Conservation (phyloP, 2,888 invertebrate species). For the Phaonia tiefii region DNA sequence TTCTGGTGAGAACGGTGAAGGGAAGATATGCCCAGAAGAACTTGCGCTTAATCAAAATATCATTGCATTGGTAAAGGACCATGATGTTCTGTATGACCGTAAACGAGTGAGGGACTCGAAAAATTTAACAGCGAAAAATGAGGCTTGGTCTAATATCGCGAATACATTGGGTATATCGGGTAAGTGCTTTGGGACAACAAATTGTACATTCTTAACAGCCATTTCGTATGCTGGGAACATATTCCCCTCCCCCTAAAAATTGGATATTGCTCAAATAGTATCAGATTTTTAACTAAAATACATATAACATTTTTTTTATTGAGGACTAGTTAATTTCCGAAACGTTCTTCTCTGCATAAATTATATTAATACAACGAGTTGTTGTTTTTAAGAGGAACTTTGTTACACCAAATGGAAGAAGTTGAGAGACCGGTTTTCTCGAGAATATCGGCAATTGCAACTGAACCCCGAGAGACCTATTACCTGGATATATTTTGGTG, state of each 20-base stretch:
- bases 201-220: neutral
- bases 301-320: too few relatives aligned
- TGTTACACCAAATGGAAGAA: conserved; percentile 77
- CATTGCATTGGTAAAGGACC: conserved; percentile 74
- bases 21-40: conserved; percentile 69
- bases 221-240: too few relatives aligned
- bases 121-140: conserved; percentile 75
- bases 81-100: conserved; percentile 75
- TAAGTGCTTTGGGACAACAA: conserved; percentile 57
- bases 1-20: conserved; percentile 62
- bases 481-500: conserved; percentile 74
- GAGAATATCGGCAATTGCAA: conserved; percentile 74
- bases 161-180: conserved; percentile 73
- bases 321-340: too few relatives aligned
- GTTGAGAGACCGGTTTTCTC: conserved; percentile 75
- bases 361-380: too few relatives aligned
- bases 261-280: neutral
- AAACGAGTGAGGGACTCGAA: conserved; percentile 76
- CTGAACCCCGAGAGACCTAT: conserved; percentile 71
- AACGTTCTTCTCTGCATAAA: too few relatives aligned
- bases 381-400: conserved; percentile 72
- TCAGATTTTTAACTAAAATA: too few relatives aligned
- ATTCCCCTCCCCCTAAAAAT: too few relatives aligned
- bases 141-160: conserved; percentile 75
- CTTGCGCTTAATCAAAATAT: conserved; percentile 72